These are phyloP conservation scores for Syngnathus scovelli DNA, from an alignment of 2,113 vertebrate genomes.

Conservation along the genomic window DNA sequence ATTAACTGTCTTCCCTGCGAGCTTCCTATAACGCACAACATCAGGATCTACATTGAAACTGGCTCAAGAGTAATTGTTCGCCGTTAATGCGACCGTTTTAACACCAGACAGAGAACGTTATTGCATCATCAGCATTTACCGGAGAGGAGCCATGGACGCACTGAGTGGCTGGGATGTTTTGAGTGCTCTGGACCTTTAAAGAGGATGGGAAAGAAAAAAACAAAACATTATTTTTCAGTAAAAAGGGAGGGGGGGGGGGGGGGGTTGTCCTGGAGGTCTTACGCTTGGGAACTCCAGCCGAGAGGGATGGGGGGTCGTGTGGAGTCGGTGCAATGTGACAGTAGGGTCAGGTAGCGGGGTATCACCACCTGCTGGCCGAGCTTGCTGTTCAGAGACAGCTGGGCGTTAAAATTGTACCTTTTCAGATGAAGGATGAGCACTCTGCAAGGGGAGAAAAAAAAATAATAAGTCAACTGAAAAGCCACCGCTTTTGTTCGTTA, in stretches of 20 bases:
- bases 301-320: constrained; percentile 82
- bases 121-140: constrained; percentile 66
- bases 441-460: constrained; percentile 57
- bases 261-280: constrained; percentile 32
- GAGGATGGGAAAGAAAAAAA: no score
- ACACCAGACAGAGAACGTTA: neutral
- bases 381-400: constrained; percentile 93
- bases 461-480: neutral
- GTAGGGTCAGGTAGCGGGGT: constrained; percentile 86
- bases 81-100: no score
- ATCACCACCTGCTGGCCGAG: constrained; percentile 95
- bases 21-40: constrained; percentile 33
- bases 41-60: neutral
- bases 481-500: no score
- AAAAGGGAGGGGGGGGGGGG: neutral
- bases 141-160: constrained; percentile 76
- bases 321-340: constrained; percentile 86
- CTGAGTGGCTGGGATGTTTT: constrained; percentile 87
- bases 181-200: constrained; percentile 80
- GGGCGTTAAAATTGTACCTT: constrained; percentile 93
- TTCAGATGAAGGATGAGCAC: constrained; percentile 97
- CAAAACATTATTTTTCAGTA: neutral
- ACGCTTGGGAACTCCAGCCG: constrained; percentile 82
- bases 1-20: constrained; percentile 71
- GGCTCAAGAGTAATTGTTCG: no score